Evolutionary conservation across 2,888 invertebrate genomes (phyloP), one percentile per base, ranked within the genome.

Genomic region (Anodontia alba): DNA sequence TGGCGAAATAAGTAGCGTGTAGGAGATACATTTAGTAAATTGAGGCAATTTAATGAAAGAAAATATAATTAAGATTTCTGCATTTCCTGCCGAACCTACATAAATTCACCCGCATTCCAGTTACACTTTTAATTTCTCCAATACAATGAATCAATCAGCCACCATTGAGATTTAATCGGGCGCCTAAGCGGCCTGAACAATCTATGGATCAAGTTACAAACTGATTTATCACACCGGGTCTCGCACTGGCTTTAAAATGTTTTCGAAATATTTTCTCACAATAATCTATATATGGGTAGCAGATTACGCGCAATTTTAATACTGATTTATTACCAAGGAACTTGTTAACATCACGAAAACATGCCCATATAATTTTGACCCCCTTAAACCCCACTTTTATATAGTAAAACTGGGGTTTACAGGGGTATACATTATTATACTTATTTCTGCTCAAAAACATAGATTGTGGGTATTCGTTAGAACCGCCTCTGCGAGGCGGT

Each of bases 21-120:
- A 62, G 62, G 62, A 62, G 62, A 62, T 62, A 62, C 31, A 62
- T 62, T 26, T 62, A 62, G 62, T 62, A 62, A 62, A 62, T 62
- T 31, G 62, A 62, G 62, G 62, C 62, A 10, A 33, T 33, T 62
- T 5, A 62, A 33, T 33, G 62, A 62, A 62, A 62, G 31, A 31
- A 62, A 62, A 62, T 17, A 29, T 62, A 62, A 62, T 62, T 62
- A 62, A 62, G 62, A 62, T 62, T 62, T 33, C 20, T 62, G 62
- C 62, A 33, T 62, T 62, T 62, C 62, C 62, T 62, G 62, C 62
- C 1, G 29, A 62, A 33, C 31, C 62, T 20, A 62, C 62, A 33
- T 62, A 62, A 62, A 62, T 62, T 33, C 62, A 62, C 7, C 62
- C 31, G 17, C 62, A 62, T 62, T 33, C 62, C 62, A 62, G 62